These are phyloP conservation scores for Clamator glandarius DNA, from an alignment of 2,797 vertebrate genomes.

Conservation along the genomic window DNA sequence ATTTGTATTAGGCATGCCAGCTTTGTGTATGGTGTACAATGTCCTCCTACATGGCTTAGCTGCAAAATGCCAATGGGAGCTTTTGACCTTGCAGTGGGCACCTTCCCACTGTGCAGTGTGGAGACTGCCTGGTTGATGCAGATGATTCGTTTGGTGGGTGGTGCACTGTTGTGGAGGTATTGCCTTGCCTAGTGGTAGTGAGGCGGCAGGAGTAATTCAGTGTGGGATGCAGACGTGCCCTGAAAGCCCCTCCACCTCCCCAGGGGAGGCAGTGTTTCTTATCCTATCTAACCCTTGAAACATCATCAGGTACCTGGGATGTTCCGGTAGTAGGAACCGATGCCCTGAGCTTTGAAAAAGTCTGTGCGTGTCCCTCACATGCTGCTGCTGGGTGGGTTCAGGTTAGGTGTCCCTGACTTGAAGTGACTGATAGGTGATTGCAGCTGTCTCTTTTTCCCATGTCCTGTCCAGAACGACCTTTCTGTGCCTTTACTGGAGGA, in stretches of 20 bases:
- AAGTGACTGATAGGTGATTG: neutral
- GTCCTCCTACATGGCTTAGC: neutral
- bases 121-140: neutral
- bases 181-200: neutral
- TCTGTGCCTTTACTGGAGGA: constrained; percentile 88
- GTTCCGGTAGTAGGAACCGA: neutral
- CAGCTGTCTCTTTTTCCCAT: neutral
- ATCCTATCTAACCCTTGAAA: fast-evolving
- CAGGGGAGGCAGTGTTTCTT: neutral
- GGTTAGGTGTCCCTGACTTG: neutral
- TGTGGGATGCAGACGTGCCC: neutral
- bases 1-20: neutral
- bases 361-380: neutral
- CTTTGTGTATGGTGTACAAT: neutral
- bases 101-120: neutral
- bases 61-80: neutral
- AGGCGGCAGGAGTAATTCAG: neutral
- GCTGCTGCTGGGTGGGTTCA: neutral
- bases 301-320: neutral
- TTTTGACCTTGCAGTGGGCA: neutral
- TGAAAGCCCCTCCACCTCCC: neutral
- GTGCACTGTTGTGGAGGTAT: neutral
- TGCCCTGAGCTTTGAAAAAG: neutral
- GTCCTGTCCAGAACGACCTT: constrained; percentile 83
- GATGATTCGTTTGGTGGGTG: neutral